Base-by-base conservation (phyloP, 2,797 vertebrate species). In the Clarias laeviceps region DNA sequence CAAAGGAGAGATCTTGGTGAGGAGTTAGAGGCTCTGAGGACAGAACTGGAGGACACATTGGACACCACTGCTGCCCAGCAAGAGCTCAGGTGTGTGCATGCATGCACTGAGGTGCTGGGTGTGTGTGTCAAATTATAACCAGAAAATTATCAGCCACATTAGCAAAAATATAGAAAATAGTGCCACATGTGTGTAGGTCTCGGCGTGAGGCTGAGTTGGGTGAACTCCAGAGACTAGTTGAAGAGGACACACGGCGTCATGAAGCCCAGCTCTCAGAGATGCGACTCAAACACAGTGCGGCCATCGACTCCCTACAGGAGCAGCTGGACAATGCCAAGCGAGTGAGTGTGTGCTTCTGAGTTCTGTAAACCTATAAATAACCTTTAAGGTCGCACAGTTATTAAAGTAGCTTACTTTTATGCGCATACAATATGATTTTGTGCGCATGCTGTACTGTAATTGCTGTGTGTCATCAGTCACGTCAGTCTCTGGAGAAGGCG, bases 11-110 rank as follows among this genome's bases (percentile, higher is more conserved):
- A 98, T 92, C 93, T 98, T 29, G 93, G 96, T 0, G 97, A 98
- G 91, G 97, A 98, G 91, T 92, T 98, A 89, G 97, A 98, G 91
- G 97, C 97, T 0, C 92, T 98, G 72, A 95, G 95, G 84, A 96
- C 97, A 0, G 97, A 98, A 90, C 93, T 98, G 15, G 97, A 98
- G 89, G 97, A 98, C 91, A 97, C 97, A 0, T 90, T 98, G 85
- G 97, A 97, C 90, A 97, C 96, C 56, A 98, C 97, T 5, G 97
- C 97, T 0, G 93, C 97, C 0, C 97, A 98, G 91, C 97, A 97
- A 91, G 97, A 98, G 89, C 95, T 98, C 24, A 94, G 97, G 97
- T 97, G 27, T 80, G 89, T 50, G 0, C 77, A n/a, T 72, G n/a
- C 77, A 77, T 29, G 8, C 72, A 2, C 6, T 15, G 29, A 50